Evolutionary conservation across 2,888 invertebrate genomes (phyloP).

Genomic region (Monoplex corrugatus): DNA sequence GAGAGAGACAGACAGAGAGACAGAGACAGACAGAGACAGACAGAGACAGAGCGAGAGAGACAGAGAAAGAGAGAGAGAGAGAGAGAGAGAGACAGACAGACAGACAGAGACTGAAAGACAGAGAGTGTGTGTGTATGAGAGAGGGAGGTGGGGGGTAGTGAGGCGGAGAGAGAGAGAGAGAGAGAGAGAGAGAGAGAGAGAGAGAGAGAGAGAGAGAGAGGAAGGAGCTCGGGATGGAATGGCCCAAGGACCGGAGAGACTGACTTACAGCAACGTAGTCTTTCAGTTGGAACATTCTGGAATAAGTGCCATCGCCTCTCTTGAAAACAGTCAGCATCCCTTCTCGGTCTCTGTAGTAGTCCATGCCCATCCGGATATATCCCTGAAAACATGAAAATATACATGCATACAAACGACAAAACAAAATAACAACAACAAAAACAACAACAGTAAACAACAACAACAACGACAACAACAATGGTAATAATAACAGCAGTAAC

Average conservation of each 20-base stretch:
- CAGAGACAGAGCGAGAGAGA: too few species aligned
- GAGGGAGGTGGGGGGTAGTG: not conserved
- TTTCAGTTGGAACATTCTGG: not conserved
- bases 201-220: not conserved
- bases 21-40: not conserved
- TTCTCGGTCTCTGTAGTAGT: slow-evolving; percentile 4
- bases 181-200: not conserved
- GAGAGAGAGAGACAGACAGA: not conserved
- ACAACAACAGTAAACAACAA: not conserved
- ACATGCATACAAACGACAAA: not conserved
- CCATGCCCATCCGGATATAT: not conserved
- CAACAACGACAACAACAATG: not conserved
- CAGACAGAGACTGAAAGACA: not conserved
- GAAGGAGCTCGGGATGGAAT: too few species aligned
- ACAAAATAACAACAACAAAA: not conserved
- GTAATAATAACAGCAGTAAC: not conserved
- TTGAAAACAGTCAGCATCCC: not conserved
- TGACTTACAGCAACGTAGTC: not conserved
- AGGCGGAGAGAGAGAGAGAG: not conserved
- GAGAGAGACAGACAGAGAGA: not conserved
- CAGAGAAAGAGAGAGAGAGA: too few species aligned
- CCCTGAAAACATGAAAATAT: not conserved
- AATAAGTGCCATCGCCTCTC: not conserved
- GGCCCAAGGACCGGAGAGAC: too few species aligned
- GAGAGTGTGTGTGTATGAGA: not conserved